Evolutionary conservation across 2,888 invertebrate genomes (phyloP).

Genomic region (Dioctria rufipes): DNA sequence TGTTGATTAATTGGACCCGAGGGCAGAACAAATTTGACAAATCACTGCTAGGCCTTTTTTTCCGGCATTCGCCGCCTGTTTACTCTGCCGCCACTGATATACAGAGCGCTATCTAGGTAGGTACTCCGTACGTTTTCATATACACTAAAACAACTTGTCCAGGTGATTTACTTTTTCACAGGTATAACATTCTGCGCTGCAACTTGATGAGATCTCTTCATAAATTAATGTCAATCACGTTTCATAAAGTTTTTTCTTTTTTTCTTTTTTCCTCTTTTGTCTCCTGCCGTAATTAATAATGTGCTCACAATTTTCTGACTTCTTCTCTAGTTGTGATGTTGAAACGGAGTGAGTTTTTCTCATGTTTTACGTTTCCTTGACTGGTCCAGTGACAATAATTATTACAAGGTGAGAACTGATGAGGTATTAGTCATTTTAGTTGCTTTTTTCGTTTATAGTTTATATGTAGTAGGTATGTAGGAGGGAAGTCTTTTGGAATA

Average conservation of each 20-base stretch:
- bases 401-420: conserved; percentile 38
- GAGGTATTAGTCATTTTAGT: conserved; percentile 17
- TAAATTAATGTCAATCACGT: conserved; percentile 59
- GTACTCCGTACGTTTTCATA: not conserved
- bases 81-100: conserved; percentile 48
- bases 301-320: conserved; percentile 31
- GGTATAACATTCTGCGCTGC: conserved; percentile 26
- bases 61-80: conserved; percentile 23
- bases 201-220: conserved; percentile 52
- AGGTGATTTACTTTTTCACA: conserved; percentile 57
- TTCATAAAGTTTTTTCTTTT: conserved; percentile 2
- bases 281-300: conserved; percentile 35
- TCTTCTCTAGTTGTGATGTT: conserved; percentile 32
- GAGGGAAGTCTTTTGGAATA: no score
- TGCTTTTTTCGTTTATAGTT: conserved; percentile 1
- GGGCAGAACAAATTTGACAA: conserved; percentile 59
- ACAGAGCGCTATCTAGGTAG: not conserved
- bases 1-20: conserved; percentile 57
- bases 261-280: not conserved
- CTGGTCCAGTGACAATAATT: not conserved
- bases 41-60: conserved; percentile 53
- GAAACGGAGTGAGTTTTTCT: conserved; percentile 1
- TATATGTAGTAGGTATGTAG: no score
- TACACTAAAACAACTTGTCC: conserved; percentile 2
- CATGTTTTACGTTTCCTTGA: conserved; percentile 44